A percentile compares a stretch with the other conserved stretches of the same genome.
Conservation (phyloP, 2,113 vertebrate species). For the Canis aureus region DNA sequence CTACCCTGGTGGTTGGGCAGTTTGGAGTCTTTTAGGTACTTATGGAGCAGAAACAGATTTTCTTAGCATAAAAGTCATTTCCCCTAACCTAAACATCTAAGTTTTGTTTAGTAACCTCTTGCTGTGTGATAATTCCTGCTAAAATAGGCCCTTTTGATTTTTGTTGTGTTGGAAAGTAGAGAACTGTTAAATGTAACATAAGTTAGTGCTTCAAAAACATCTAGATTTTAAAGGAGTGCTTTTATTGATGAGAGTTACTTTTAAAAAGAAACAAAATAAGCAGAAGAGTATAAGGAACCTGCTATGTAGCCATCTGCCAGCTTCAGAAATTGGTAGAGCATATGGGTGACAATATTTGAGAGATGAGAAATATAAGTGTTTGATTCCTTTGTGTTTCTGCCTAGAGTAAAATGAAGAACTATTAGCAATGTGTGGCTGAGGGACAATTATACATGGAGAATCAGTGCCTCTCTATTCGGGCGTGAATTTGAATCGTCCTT, state of each 20-base stretch:
- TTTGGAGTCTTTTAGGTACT: slow-evolving; percentile 21
- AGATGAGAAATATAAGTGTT: background rate
- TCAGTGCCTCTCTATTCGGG: background rate
- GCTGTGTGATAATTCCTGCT: background rate
- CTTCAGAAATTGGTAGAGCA: slow-evolving; percentile 49
- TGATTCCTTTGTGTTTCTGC: background rate
- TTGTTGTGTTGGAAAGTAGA: slow-evolving; percentile 15
- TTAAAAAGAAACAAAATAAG: background rate
- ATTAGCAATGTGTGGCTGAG: background rate
- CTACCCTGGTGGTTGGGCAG: background rate
- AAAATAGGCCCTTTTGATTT: slow-evolving; percentile 28
- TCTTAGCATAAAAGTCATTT: background rate
- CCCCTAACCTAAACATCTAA: background rate
- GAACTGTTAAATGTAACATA: background rate
- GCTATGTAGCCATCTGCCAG: background rate
- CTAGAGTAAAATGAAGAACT: background rate
- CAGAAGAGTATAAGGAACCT: slow-evolving; percentile 12
- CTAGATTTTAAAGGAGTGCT: slow-evolving; percentile 35
- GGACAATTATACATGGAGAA: background rate
- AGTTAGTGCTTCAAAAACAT: slow-evolving; percentile 10
- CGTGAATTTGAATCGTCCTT: background rate
- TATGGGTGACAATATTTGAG: background rate
- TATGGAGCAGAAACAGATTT: background rate
- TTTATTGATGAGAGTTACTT: slow-evolving; percentile 19
- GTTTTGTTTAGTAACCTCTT: slow-evolving; percentile 11